phyloP scores from a whole-genome alignment of 1,140 invertebrate species.

The Xylocopa sonorina region DNA sequence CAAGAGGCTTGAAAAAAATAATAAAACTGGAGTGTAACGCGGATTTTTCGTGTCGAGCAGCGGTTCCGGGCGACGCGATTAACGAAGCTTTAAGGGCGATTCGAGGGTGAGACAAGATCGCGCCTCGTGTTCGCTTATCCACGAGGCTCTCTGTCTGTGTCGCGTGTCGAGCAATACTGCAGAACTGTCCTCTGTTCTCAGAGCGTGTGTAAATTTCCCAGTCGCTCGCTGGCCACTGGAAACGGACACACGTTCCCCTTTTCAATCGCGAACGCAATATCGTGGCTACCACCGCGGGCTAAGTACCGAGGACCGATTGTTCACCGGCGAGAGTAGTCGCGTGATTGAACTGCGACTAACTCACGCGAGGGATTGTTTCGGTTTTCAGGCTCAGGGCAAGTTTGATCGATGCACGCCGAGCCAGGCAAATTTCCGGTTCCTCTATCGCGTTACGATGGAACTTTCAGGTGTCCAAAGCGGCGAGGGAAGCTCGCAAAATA shows the following conservation, averaged over 20 bases:
- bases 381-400: not conserved
- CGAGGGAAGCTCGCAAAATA: too few species aligned
- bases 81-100: not conserved
- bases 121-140: constrained; percentile 14
- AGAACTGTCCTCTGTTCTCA: not conserved
- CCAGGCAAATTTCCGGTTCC: not conserved
- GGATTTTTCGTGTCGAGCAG: not conserved
- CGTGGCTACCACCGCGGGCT: not conserved
- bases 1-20: too few species aligned
- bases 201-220: not conserved
- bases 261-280: not conserved
- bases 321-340: not conserved
- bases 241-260: constrained; percentile 3
- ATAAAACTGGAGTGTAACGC: not conserved
- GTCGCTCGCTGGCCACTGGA: not conserved
- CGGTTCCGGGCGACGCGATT: too few species aligned
- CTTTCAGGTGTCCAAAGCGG: too few species aligned
- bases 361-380: too few species aligned
- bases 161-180: constrained; percentile 1
- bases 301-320: not conserved
- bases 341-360: not conserved
- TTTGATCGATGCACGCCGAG: not conserved
- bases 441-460: not conserved
- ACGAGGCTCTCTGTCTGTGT: too few species aligned
- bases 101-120: not conserved